These are phyloP conservation scores for Mallotus villosus DNA, from an alignment of 2,797 vertebrate species.

Conservation along the genomic window DNA sequence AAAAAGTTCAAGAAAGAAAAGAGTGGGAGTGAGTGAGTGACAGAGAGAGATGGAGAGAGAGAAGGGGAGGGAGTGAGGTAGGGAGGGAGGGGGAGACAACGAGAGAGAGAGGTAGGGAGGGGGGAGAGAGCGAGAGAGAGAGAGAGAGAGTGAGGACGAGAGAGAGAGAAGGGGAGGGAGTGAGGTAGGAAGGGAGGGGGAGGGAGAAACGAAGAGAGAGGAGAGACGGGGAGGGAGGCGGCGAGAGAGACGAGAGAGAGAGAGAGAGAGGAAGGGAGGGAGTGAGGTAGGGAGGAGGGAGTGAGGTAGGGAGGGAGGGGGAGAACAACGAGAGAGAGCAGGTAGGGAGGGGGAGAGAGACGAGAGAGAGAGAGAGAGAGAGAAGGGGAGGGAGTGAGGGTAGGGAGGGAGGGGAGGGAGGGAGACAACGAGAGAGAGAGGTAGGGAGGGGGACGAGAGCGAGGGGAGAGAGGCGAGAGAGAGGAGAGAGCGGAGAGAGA, in stretches of 20 bases:
- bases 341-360: not conserved
- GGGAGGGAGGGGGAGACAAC: not conserved
- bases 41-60: not conserved
- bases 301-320: too few relatives aligned
- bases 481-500: not conserved
- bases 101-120: too few relatives aligned
- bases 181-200: too few relatives aligned
- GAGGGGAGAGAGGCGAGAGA: not conserved
- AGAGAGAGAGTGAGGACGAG: not conserved
- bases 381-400: constrained; percentile 16
- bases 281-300: not conserved
- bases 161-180: too few relatives aligned
- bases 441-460: constrained; percentile 15
- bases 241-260: not conserved
- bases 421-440: constrained; percentile 5
- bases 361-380: constrained; percentile 24
- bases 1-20: not conserved
- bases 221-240: too few relatives aligned
- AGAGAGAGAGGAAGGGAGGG: not conserved
- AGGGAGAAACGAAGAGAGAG: not conserved
- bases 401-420: too few relatives aligned
- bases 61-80: not conserved
- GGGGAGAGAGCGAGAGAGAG: not conserved
- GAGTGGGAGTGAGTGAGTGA: not conserved
- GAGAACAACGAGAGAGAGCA: too few relatives aligned